Base-by-base conservation (phyloP, 2,113 vertebrate species). In the Erpornis zantholeuca region DNA sequence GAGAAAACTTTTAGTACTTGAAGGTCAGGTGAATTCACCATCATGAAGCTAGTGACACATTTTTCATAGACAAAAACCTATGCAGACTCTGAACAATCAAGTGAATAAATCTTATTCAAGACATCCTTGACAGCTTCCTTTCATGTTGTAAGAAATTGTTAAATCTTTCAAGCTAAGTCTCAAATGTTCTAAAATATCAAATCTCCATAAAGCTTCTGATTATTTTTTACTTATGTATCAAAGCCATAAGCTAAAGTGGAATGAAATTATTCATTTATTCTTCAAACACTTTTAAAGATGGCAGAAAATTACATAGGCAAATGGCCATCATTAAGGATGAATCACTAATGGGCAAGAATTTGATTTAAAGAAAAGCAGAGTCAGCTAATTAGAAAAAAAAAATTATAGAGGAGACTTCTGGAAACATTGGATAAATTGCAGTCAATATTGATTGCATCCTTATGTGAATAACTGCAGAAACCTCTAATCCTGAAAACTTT, bases 231-330 rank as follows among this genome's bases (percentile, higher is more conserved):
- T 75, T 86, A 81, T 7, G 23, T 66, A 80, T 77, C 88, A 86
- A 88, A 90, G 61, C 27, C 64, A 83, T 63, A 94, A 92, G 14
- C 24, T 77, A 66, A 25, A 86, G 64, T 66, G 20, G 36, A 88
- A 94, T 71, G 86, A 95, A 94, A 79, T 38, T 61, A 69, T 86
- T 91, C 80, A 86, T 92, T 86, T 91, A 94, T 91, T 76, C 81
- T 82, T 92, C 76, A 90, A 86, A 83, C 72, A 70, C 27, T 88
- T 92, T 53, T 81, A 84, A 83, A 92, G 42, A 92, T 7, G 3
- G 40, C 73, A 92, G 70, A 94, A 93, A 68, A 95, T 91, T 73
- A 68, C 47, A 88, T 0, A 68, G 52, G 77, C 44, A 94, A 93
- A 94, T 36, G 84, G 70, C 65, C 82, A 87, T 89, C 69, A 57